These are phyloP conservation scores for Sebastes nivosus DNA, from an alignment of 2,797 vertebrate species.

Conservation along the genomic window DNA sequence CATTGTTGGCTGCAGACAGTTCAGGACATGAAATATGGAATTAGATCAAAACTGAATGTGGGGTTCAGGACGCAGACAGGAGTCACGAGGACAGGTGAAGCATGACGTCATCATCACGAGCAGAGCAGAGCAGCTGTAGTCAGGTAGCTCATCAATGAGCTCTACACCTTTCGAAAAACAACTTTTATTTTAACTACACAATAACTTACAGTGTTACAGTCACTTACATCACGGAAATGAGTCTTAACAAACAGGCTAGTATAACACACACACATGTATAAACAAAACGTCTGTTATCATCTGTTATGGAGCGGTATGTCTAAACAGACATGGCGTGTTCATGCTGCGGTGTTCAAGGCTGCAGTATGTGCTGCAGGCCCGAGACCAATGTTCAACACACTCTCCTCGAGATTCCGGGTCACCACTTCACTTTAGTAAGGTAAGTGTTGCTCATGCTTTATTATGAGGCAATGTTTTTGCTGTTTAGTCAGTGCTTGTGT, in stretches of 20 bases:
- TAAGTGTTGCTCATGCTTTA: neutral
- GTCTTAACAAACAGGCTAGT: neutral
- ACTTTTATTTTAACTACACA: neutral
- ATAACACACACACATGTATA: neutral
- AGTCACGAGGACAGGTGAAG: neutral
- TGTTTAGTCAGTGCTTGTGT: neutral
- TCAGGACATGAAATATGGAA: neutral
- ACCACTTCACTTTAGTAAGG: neutral
- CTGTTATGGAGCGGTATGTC: neutral
- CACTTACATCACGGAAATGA: neutral
- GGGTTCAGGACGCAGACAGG: neutral
- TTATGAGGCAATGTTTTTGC: neutral
- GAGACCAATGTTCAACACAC: fast-evolving
- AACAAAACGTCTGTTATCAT: neutral
- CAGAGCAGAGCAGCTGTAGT: neutral
- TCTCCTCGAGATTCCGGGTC: neutral
- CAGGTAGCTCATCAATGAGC: neutral
- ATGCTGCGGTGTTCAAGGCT: too few species aligned
- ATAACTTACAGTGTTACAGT: neutral
- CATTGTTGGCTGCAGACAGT: neutral
- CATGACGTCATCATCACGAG: neutral
- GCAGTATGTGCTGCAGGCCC: too few species aligned
- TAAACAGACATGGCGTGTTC: neutral
- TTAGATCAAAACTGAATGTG: neutral
- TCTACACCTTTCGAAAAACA: neutral